Percentiles rank a stretch among this genome's conserved stretches.
phyloP scores from a whole-genome alignment of 2,113 vertebrate species.

The Syrrhaptes paradoxus region DNA sequence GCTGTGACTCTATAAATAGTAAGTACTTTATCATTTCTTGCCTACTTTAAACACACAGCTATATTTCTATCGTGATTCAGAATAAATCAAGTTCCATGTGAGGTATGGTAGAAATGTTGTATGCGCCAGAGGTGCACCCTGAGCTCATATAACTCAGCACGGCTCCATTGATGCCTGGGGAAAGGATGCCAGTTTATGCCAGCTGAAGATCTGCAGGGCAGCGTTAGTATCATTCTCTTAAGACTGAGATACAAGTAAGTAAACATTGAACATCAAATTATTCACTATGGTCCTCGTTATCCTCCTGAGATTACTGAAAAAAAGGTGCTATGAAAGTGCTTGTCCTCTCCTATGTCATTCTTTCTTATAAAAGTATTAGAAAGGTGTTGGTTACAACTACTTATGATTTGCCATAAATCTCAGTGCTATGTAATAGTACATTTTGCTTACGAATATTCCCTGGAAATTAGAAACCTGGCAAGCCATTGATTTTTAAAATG shows the following conservation, averaged over 20 bases:
- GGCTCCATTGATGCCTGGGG: background rate
- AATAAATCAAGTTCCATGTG: slow-evolving; percentile 12
- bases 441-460: slow-evolving; percentile 29
- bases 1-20: slow-evolving; percentile 45
- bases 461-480: slow-evolving; percentile 36
- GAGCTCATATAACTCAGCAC: background rate
- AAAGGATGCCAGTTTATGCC: background rate
- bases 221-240: fast-evolving
- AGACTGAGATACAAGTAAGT: background rate
- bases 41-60: slow-evolving; percentile 8
- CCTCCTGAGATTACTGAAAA: background rate
- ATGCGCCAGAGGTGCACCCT: background rate
- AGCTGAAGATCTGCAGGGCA: background rate
- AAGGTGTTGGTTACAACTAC: background rate
- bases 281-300: background rate
- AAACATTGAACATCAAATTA: background rate
- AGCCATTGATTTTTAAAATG: slow-evolving; percentile 32
- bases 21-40: slow-evolving; percentile 20
- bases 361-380: background rate
- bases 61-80: background rate
- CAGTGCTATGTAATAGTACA: background rate
- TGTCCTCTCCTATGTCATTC: background rate
- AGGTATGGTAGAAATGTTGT: background rate
- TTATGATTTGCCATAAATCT: background rate
- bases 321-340: background rate